These are phyloP conservation scores for Thyatira batis DNA, from an alignment of 2,888 invertebrate genomes.

Conservation along the genomic window DNA sequence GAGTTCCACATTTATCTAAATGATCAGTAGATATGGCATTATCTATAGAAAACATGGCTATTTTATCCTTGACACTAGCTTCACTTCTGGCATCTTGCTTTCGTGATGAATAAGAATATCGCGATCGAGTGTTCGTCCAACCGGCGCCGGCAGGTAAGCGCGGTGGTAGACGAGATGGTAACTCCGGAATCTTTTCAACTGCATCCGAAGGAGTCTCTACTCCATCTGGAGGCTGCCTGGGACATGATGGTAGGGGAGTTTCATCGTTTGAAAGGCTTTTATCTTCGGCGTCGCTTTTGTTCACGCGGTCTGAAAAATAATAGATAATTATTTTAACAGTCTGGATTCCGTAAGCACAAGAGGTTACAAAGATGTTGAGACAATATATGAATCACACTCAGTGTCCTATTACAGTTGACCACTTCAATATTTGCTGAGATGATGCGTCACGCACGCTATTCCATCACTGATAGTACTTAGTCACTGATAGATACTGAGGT, in stretches of 20 bases:
- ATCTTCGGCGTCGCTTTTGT: slow-evolving; percentile 74
- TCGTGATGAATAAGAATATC: slow-evolving; percentile 77
- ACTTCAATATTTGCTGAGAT: slow-evolving; percentile 55
- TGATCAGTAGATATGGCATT: slow-evolving; percentile 64
- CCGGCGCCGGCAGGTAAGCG: slow-evolving; percentile 51
- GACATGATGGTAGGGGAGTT: slow-evolving; percentile 81
- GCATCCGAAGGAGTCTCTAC: slow-evolving; percentile 90
- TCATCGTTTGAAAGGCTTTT: slow-evolving; percentile 78
- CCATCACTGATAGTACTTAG: slow-evolving; percentile 43
- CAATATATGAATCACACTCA: slow-evolving; percentile 58
- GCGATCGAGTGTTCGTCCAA: slow-evolving; percentile 56
- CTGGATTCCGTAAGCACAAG: slow-evolving; percentile 8
- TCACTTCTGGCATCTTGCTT: slow-evolving; percentile 90
- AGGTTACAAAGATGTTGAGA: slow-evolving; percentile 44
- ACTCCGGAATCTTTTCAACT: slow-evolving; percentile 80
- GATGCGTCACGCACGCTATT: slow-evolving; percentile 56
- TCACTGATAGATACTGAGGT: slow-evolving; percentile 30
- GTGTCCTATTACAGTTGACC: slow-evolving; percentile 67
- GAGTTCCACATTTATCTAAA: slow-evolving; percentile 70
- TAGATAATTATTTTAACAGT: slow-evolving; percentile 3
- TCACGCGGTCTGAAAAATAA: slow-evolving; percentile 75
- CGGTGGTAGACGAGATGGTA: slow-evolving; percentile 64
- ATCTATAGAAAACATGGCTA: slow-evolving; percentile 91
- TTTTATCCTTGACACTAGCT: slow-evolving; percentile 92
- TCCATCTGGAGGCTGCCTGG: slow-evolving; percentile 91